Percentiles rank a stretch among this genome's conserved stretches.
These are phyloP conservation scores for Oreortyx pictus DNA, from an alignment of 2,797 vertebrate genomes.

Conservation along the genomic window DNA sequence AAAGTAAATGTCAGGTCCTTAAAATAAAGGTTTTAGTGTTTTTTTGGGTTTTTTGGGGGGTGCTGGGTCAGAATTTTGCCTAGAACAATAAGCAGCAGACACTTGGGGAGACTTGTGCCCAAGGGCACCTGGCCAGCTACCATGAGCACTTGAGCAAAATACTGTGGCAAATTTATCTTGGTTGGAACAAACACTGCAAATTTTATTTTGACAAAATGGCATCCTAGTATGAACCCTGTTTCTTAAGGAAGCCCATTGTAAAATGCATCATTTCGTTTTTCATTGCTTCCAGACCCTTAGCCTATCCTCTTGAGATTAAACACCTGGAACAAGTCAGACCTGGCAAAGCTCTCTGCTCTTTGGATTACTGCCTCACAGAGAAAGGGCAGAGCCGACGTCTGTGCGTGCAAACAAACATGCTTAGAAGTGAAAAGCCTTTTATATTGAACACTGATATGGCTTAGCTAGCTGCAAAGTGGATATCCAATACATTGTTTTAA, in stretches of 20 bases:
- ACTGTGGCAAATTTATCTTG: background rate
- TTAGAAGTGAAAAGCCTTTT: constrained; percentile 5
- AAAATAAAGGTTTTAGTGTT: background rate
- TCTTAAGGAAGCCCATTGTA: background rate
- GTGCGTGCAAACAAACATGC: background rate
- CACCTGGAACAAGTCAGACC: background rate
- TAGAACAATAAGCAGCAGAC: background rate
- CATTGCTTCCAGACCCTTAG: background rate
- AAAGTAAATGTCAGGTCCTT: background rate
- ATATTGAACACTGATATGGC: background rate
- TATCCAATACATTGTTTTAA: background rate
- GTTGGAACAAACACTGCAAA: background rate
- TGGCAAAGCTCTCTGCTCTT: background rate
- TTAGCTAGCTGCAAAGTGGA: background rate
- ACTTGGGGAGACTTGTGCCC: background rate
- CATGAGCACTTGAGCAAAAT: background rate
- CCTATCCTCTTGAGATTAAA: background rate
- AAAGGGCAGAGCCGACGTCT: background rate
- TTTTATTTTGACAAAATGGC: background rate
- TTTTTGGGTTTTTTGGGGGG: background rate
- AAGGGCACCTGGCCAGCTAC: background rate
- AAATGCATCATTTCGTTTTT: background rate
- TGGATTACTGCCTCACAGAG: background rate
- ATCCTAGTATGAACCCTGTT: background rate
- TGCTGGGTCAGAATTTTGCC: background rate